phyloP scores from a whole-genome alignment of 2,113 vertebrate genomes.

The Turdus rufiventris region DNA sequence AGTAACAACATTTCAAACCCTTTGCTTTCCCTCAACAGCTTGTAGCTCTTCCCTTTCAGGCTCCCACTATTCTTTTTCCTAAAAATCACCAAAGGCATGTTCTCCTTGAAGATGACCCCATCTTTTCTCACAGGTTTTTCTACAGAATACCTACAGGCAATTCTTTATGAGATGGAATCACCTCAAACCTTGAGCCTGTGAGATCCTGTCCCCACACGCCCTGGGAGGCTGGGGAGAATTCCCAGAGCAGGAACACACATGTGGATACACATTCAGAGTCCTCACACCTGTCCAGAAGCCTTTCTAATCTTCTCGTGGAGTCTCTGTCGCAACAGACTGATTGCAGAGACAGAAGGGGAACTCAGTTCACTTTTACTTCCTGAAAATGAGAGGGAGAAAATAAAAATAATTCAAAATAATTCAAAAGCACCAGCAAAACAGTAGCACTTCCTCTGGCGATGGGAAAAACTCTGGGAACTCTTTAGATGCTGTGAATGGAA shows the following conservation, averaged over 20 bases:
- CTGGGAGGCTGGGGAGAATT: background rate
- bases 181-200: background rate
- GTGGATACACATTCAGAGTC: background rate
- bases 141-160: background rate
- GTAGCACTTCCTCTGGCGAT: background rate
- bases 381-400: slow-evolving; percentile 28
- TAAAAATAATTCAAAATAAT: background rate
- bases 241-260: background rate
- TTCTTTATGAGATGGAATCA: background rate
- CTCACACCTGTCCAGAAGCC: slow-evolving; percentile 82
- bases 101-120: background rate
- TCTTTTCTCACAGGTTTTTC: background rate
- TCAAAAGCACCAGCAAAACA: background rate
- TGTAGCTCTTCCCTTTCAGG: rapidly evolving
- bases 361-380: slow-evolving; percentile 17
- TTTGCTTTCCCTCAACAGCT: background rate
- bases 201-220: background rate
- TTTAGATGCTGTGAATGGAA: background rate
- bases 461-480: background rate
- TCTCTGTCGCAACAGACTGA: slow-evolving; percentile 84
- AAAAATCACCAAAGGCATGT: background rate
- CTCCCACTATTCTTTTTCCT: background rate
- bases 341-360: slow-evolving; percentile 76
- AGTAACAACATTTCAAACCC: background rate
- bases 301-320: slow-evolving; percentile 90